These are phyloP conservation scores for Pentalonia nigronervosa DNA, from an alignment of 1,140 invertebrate genomes.

Conservation along the genomic window DNA sequence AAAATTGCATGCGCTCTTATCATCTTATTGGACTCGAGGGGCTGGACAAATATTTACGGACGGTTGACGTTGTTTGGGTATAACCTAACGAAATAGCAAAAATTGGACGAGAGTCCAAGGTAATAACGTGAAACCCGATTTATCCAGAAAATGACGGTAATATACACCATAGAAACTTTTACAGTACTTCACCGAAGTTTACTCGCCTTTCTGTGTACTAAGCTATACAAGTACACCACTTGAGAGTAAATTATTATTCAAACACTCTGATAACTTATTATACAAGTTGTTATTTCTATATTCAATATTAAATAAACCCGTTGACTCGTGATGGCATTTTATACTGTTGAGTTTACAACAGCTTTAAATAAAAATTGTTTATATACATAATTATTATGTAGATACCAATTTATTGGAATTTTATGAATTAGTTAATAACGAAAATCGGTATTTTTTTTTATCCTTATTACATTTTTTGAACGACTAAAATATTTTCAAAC, in stretches of 20 bases:
- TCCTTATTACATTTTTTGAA: not conserved
- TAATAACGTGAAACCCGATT: slow-evolving; percentile 28
- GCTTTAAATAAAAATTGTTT: not conserved
- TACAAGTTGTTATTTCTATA: not conserved
- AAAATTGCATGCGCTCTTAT: not conserved
- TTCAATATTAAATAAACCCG: not conserved
- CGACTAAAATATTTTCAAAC: not conserved
- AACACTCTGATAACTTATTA: slow-evolving; percentile 37
- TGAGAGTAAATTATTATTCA: not conserved
- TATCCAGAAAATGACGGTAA: slow-evolving; percentile 9
- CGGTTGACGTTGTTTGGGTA: not conserved
- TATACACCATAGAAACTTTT: not conserved
- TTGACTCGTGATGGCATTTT: not conserved
- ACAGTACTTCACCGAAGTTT: not conserved
- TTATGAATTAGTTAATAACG: not conserved
- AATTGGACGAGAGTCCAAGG: slow-evolving; percentile 26
- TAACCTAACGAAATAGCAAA: not conserved
- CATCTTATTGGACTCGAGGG: slow-evolving; percentile 18
- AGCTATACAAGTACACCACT: not conserved
- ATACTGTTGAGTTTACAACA: not conserved
- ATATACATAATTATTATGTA: not conserved
- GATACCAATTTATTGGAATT: not conserved
- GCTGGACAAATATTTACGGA: slow-evolving; percentile 22
- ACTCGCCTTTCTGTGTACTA: not conserved
- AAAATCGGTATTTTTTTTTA: not conserved